A percentile compares a stretch with the other conserved stretches of the same genome.
These are phyloP conservation scores for Sarotherodon lohbergeri DNA, from an alignment of 2,113 vertebrate genomes.

Conservation along the genomic window DNA sequence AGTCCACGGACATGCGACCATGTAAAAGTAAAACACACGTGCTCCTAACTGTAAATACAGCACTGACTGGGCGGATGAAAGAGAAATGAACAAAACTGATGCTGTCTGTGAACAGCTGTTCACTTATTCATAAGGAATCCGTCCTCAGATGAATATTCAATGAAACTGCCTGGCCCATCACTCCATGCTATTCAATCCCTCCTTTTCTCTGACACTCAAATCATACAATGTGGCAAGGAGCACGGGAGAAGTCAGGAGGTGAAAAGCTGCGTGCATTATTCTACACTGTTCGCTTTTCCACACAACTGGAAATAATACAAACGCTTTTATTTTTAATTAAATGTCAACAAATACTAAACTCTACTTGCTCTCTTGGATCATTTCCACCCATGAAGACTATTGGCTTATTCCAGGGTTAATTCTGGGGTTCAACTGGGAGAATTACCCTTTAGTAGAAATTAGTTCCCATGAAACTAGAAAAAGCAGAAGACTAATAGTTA, in stretches of 20 bases:
- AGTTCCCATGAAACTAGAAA: background rate
- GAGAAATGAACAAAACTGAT: constrained; percentile 11
- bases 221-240: background rate
- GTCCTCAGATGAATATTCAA: constrained; percentile 65
- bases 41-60: constrained; percentile 36
- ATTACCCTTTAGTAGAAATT: background rate
- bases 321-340: background rate
- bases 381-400: background rate
- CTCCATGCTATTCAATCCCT: constrained; percentile 43
- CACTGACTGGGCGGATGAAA: background rate
- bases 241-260: background rate
- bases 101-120: constrained; percentile 55
- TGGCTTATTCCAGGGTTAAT: background rate
- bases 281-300: background rate
- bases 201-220: constrained; percentile 45
- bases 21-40: constrained; percentile 20
- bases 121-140: constrained; percentile 49
- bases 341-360: background rate
- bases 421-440: background rate
- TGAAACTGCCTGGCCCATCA: constrained; percentile 39
- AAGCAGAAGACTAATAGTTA: background rate
- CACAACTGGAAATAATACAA: background rate
- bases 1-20: background rate
- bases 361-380: background rate
- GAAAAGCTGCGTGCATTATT: background rate